A percentile compares a stretch with the other conserved stretches of the same genome.
These are phyloP conservation scores for Catharus bicknelli DNA, from an alignment of 2,113 vertebrate species.

Conservation along the genomic window DNA sequence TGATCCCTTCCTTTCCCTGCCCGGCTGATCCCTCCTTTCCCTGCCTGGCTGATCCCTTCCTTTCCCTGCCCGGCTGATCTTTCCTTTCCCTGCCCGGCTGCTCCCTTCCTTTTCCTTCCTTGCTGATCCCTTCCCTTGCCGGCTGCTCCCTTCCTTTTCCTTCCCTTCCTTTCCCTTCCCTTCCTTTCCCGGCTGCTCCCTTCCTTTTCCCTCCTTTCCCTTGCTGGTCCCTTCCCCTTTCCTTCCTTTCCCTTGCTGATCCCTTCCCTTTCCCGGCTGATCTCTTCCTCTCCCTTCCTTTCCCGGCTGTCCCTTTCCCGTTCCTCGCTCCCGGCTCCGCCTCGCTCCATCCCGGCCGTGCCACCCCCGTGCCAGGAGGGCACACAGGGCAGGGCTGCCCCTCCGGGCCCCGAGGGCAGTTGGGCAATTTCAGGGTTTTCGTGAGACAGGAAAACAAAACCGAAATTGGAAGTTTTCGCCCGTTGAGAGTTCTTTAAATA, in stretches of 20 bases:
- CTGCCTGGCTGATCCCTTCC: too few species aligned
- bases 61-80: neutral
- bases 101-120: too few species aligned
- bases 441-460: neutral
- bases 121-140: too few species aligned
- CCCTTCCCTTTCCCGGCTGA: neutral
- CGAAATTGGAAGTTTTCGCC: neutral
- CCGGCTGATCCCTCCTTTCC: too few species aligned
- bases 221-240: too few species aligned
- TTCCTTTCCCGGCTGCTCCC: too few species aligned
- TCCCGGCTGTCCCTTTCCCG: neutral
- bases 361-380: fast-evolving
- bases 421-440: conserved; percentile 30
- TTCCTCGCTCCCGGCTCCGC: neutral
- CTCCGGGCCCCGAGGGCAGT: neutral
- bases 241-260: too few species aligned
- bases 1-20: neutral
- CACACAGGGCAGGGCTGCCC: neutral
- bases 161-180: neutral
- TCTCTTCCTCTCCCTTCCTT: neutral
- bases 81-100: too few species aligned
- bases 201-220: too few species aligned
- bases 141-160: too few species aligned
- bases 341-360: neutral
- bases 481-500: neutral